A percentile compares a stretch with the other conserved stretches of the same genome.
phyloP scores from a whole-genome alignment of 2,113 vertebrate genomes.

The Sinocyclocheilus grahami region DNA sequence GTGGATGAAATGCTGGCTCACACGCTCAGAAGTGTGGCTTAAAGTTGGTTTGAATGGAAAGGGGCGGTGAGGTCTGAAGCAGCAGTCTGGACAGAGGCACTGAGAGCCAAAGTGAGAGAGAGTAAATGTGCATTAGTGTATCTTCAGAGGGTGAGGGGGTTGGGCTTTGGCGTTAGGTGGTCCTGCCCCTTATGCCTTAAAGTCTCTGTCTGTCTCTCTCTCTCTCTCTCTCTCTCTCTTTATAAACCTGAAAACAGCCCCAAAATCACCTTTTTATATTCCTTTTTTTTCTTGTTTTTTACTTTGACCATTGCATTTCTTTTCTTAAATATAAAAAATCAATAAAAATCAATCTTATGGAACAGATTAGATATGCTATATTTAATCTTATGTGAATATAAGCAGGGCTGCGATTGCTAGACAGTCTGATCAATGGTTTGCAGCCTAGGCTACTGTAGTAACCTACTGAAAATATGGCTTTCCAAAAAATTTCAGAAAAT shows the following conservation, averaged over 20 bases:
- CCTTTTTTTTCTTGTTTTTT: not conserved
- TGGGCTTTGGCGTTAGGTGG: conserved; percentile 51
- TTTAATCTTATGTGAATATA: not conserved
- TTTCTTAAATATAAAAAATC: not conserved
- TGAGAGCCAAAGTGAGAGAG: conserved; percentile 41
- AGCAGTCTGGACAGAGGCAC: conserved; percentile 40
- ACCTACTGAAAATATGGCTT: not conserved
- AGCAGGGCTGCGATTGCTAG: not conserved
- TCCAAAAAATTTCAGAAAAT: not conserved
- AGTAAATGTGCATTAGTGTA: conserved; percentile 41
- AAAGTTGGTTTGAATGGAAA: conserved; percentile 29
- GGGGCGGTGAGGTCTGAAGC: conserved; percentile 27
- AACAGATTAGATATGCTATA: not conserved
- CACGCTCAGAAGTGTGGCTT: not conserved
- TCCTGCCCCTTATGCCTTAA: conserved; percentile 52
- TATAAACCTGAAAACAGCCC: not conserved
- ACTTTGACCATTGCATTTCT: not conserved
- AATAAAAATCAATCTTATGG: too few species aligned
- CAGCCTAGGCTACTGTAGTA: too few species aligned
- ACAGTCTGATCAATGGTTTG: not conserved
- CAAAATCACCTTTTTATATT: not conserved
- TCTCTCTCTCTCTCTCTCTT: not conserved
- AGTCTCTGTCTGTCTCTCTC: not conserved
- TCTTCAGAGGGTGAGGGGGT: conserved; percentile 50
- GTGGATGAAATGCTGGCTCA: conserved; percentile 20